Percentiles rank a stretch among this genome's conserved stretches.
Conservation (phyloP, 2,888 invertebrate species). For the Brachynemurus nebulosus region DNA sequence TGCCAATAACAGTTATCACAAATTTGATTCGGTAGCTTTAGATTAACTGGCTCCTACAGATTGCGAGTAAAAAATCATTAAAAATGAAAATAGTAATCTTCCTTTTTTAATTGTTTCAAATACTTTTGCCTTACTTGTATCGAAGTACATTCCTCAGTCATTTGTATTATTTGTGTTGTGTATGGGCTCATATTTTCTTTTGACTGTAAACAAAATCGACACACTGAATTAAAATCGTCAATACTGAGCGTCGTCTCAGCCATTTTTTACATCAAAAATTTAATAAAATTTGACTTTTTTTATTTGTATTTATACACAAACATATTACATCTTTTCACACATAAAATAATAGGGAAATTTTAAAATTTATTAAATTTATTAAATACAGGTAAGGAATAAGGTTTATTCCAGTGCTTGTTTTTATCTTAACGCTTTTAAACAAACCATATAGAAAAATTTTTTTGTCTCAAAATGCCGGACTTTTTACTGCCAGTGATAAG, state of each 20-base stretch:
- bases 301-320: no score
- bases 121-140: conserved; percentile 4
- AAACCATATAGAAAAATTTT: no score
- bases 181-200: conserved; percentile 4
- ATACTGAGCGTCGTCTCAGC: not conserved
- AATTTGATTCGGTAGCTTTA: not conserved
- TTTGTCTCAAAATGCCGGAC: no score
- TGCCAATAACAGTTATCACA: conserved; percentile 1
- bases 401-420: no score
- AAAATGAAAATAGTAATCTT: not conserved
- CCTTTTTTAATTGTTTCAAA: not conserved
- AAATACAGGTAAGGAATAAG: no score
- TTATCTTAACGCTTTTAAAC: no score
- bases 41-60: not conserved
- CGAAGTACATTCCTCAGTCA: conserved; percentile 5
- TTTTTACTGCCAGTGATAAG: no score
- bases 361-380: no score
- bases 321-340: no score
- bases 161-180: conserved; percentile 2
- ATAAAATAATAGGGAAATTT: no score
- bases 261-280: not conserved
- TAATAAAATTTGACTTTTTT: no score
- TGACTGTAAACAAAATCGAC: conserved; percentile 4
- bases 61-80: no score
- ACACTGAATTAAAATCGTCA: not conserved